These are phyloP conservation scores for Oligia fasciuncula DNA, from an alignment of 2,888 invertebrate genomes.

Conservation along the genomic window DNA sequence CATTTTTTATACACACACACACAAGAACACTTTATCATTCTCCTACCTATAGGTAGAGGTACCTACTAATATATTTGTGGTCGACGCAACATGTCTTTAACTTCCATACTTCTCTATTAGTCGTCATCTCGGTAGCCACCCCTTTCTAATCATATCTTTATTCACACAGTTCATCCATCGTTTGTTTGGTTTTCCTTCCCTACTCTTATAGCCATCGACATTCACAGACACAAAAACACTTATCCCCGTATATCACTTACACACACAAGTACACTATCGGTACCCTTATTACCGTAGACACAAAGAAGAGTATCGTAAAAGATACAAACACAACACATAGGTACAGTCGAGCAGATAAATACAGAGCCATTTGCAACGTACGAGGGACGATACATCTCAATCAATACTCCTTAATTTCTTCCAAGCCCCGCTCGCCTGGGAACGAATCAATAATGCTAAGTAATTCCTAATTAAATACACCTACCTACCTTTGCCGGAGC, in stretches of 20 bases:
- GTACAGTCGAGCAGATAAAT: conserved; percentile 47
- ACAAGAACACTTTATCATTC: not conserved
- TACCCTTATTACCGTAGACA: not conserved
- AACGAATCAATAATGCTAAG: conserved; percentile 50
- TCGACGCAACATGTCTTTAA: not conserved
- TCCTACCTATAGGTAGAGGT: not conserved
- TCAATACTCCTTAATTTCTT: conserved; percentile 47
- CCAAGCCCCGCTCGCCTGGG: conserved; percentile 8
- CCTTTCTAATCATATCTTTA: not conserved
- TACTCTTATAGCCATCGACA: not conserved
- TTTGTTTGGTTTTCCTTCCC: not conserved
- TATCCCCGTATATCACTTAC: not conserved
- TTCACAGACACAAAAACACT: not conserved
- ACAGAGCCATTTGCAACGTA: conserved; percentile 41
- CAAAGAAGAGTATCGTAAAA: conserved; percentile 3
- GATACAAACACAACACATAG: conserved; percentile 13
- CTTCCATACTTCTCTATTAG: not conserved
- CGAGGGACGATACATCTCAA: conserved; percentile 49
- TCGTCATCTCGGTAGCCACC: not conserved
- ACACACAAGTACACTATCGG: not conserved
- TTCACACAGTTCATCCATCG: not conserved
- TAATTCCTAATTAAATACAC: conserved; percentile 53
- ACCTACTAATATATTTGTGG: too few relatives aligned
- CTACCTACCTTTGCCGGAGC: conserved; percentile 1
- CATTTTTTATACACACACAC: not conserved